Evolutionary conservation across 2,113 vertebrate genomes (phyloP).

Genomic region (Oreochromis niloticus): DNA sequence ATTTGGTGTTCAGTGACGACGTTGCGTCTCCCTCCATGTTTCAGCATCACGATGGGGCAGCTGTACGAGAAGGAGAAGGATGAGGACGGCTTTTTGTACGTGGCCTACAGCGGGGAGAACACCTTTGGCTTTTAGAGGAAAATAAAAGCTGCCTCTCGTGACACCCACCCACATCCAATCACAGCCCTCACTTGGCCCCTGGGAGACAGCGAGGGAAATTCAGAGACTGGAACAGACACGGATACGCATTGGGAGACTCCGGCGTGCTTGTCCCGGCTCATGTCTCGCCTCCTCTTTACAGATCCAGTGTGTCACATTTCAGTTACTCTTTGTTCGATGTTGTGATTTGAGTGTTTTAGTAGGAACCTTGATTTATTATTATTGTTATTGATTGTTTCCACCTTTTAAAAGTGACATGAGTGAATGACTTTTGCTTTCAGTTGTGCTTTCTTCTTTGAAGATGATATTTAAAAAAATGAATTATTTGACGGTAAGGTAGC

Average conservation of each 20-base stretch:
- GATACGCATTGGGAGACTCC: neutral
- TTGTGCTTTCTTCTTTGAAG: conserved; percentile 55
- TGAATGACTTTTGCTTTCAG: conserved; percentile 30
- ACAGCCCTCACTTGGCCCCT: conserved; percentile 22
- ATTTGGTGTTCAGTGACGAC: rapidly evolving
- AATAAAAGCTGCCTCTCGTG: neutral
- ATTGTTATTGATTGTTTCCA: neutral
- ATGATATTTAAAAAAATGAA: conserved; percentile 66
- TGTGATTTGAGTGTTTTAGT: conserved; percentile 26
- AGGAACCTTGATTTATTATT: neutral
- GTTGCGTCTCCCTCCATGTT: neutral
- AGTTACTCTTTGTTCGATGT: conserved; percentile 18
- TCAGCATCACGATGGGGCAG: conserved; percentile 95
- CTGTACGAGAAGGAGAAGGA: conserved; percentile 97
- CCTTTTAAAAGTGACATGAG: conserved; percentile 22
- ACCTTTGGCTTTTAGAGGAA: conserved; percentile 77
- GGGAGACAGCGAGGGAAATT: conserved; percentile 1
- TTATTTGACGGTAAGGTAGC: conserved; percentile 77
- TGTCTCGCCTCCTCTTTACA: conserved; percentile 12
- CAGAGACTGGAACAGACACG: neutral
- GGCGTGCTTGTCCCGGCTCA: neutral
- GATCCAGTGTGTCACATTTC: neutral
- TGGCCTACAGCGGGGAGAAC: conserved; percentile 98
- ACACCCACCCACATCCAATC: conserved; percentile 25
- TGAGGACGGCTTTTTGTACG: conserved; percentile 95